Evolutionary conservation across 2,797 vertebrate genomes (phyloP).

Genomic region (Aldrovandia affinis): DNA sequence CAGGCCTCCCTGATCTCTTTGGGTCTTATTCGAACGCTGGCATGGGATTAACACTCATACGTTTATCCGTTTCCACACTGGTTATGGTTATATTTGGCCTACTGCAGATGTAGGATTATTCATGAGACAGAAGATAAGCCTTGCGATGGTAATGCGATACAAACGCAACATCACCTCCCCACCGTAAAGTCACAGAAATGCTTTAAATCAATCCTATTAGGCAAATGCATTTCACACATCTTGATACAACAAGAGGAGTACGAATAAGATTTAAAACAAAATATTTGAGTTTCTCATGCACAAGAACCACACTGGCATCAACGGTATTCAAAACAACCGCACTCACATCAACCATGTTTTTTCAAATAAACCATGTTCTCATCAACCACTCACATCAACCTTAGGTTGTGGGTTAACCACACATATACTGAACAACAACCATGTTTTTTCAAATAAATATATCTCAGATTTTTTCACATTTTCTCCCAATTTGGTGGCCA

Average conservation of each 20-base stretch:
- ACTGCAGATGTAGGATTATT: constrained; percentile 44
- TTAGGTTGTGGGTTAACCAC: too few species aligned
- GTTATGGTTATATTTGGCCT: constrained; percentile 40
- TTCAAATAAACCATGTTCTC: too few species aligned
- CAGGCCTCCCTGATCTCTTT: background rate
- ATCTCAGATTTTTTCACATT: too few species aligned
- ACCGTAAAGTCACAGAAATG: constrained; percentile 5
- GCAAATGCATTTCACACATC: background rate
- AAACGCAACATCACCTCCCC: constrained; percentile 23
- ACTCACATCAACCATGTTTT: too few species aligned
- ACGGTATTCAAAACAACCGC: too few species aligned
- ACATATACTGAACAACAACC: too few species aligned
- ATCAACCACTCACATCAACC: background rate
- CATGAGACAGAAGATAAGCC: constrained; percentile 45
- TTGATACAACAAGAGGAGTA: background rate
- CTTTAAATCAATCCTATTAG: background rate
- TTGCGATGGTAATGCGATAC: background rate
- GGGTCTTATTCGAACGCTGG: background rate
- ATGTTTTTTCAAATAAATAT: too few species aligned
- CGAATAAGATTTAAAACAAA: background rate
- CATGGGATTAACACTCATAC: constrained; percentile 33
- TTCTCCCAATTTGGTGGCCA: too few species aligned
- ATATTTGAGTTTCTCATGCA: background rate
- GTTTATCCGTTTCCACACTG: constrained; percentile 41
- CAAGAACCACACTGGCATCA: too few species aligned